Evolutionary conservation across 2,888 invertebrate species (phyloP).

Genomic region (Pasiphila rectangulata): DNA sequence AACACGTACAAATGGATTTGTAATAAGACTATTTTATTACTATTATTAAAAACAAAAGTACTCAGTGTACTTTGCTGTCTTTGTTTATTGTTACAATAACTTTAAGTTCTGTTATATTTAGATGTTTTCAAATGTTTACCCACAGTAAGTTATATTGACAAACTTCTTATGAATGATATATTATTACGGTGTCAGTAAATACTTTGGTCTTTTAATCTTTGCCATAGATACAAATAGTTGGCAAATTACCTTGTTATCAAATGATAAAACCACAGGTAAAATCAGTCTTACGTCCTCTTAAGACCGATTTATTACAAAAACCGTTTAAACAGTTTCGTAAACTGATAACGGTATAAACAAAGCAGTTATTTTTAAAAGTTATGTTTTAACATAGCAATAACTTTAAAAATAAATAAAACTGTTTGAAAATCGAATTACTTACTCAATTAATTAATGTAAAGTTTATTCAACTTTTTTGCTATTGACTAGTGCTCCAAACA

Average conservation of each 20-base stretch:
- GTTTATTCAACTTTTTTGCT: background rate
- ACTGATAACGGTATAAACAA: background rate
- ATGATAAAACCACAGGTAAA: constrained; percentile 16
- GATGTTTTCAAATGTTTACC: too few relatives aligned
- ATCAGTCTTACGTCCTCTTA: constrained; percentile 67
- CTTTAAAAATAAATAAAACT: background rate
- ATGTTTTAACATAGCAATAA: background rate
- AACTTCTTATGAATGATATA: too few relatives aligned
- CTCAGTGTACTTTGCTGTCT: too few relatives aligned
- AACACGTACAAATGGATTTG: too few relatives aligned
- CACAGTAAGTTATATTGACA: too few relatives aligned
- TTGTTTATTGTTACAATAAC: too few relatives aligned
- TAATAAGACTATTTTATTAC: too few relatives aligned
- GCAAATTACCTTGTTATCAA: constrained; percentile 7
- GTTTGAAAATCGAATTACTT: too few relatives aligned
- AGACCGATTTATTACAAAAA: constrained; percentile 49
- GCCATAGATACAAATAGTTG: constrained; percentile 1
- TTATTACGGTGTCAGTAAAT: background rate
- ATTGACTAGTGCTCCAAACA: background rate
- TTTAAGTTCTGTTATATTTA: too few relatives aligned
- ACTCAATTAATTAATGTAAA: background rate
- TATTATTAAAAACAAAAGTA: too few relatives aligned
- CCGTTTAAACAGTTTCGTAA: constrained; percentile 9
- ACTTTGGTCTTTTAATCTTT: background rate
- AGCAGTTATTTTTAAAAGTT: background rate